A percentile compares a stretch with the other conserved stretches of the same genome.
These are phyloP conservation scores for Oenanthe melanoleuca DNA, from an alignment of 2,113 vertebrate species.

Conservation along the genomic window DNA sequence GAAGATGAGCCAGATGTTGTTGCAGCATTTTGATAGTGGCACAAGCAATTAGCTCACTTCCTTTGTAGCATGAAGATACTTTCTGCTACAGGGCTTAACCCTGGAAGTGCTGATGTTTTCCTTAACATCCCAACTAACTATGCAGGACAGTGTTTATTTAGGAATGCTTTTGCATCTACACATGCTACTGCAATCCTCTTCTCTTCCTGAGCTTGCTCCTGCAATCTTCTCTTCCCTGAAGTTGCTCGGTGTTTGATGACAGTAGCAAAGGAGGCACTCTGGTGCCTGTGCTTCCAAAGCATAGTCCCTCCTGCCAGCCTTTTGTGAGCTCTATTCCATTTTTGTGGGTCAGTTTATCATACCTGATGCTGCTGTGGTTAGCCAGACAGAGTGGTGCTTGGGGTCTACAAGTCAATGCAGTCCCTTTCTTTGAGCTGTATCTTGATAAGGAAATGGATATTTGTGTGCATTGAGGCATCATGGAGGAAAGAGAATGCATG, in stretches of 20 bases:
- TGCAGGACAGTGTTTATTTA: not conserved
- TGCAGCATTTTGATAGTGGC: not conserved
- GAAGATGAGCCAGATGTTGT: conserved; percentile 43
- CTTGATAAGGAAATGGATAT: not conserved
- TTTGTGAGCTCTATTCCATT: not conserved
- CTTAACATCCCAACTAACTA: not conserved
- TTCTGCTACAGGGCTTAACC: conserved; percentile 1
- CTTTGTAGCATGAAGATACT: conserved; percentile 5
- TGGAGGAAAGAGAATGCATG: not conserved
- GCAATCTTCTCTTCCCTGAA: not conserved
- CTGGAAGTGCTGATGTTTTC: not conserved
- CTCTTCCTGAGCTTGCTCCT: not conserved
- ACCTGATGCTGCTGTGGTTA: not conserved
- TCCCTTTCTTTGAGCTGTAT: not conserved
- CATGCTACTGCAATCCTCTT: not conserved
- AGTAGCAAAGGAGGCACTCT: not conserved
- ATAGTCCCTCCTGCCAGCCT: not conserved
- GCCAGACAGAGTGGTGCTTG: not conserved
- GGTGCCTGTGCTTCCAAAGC: not conserved
- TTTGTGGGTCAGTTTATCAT: not conserved
- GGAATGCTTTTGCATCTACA: not conserved
- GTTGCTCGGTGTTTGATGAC: not conserved
- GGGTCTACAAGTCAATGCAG: not conserved
- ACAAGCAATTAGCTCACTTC: conserved; percentile 23
- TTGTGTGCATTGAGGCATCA: not conserved